Base-by-base conservation (phyloP, 1,140 invertebrate species). In the Akabosia matsudoensis region DNA sequence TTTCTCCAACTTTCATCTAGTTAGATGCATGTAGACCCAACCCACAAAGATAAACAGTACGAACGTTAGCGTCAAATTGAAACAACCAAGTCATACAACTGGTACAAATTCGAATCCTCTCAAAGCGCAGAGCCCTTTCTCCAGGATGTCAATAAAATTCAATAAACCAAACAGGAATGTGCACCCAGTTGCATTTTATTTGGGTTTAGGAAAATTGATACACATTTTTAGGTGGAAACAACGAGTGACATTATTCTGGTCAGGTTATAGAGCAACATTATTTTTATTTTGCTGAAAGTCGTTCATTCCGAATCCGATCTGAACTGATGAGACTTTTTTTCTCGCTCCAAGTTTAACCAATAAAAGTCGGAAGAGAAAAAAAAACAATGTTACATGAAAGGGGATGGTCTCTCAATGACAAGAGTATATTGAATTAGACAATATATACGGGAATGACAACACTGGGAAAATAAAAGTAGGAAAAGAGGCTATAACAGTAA, bases 141-240 rank as follows among this genome's bases (percentile, higher is more conserved):
- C 61, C n/a, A n/a, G n/a, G n/a, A n/a, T n/a, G 13, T n/a, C 61
- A 67, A 67, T 67, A 67, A 30, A 67, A 67, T 67, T 67, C 61
- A 67, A 67, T 67, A 67, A 67, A 67, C 10, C 13, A 61, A n/a
- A n/a, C n/a, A 61, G 54, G 22, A 14, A 61, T 14, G 54, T 61
- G 54, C 26, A 7, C 26, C 16, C 54, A n/a, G n/a, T n/a, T n/a
- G n/a, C n/a, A n/a, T n/a, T n/a, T n/a, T n/a, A n/a, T n/a, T n/a
- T n/a, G n/a, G n/a, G n/a, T n/a, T n/a, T n/a, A n/a, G n/a, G n/a
- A n/a, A n/a, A n/a, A n/a, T n/a, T n/a, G n/a, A n/a, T n/a, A n/a
- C n/a, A n/a, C n/a, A n/a, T n/a, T n/a, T n/a, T n/a, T n/a, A n/a
- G n/a, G n/a, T n/a, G n/a, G n/a, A n/a, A n/a, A n/a, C n/a, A n/a